phyloP scores from a whole-genome alignment of 1,140 invertebrate species.

The Sitophilus oryzae region DNA sequence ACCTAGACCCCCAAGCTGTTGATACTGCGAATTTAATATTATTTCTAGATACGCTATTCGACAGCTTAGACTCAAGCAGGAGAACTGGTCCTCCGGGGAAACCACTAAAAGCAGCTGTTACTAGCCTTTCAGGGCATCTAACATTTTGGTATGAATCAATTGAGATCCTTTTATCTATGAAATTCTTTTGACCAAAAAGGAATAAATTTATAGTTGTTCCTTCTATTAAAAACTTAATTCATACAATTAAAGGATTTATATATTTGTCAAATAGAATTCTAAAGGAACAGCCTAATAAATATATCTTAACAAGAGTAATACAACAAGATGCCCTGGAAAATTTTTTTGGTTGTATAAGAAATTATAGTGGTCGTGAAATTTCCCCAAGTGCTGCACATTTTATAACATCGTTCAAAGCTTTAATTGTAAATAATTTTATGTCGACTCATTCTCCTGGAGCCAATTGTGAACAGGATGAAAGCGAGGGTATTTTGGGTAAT shows the following conservation, averaged over 20 bases:
- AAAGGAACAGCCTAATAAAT: neutral
- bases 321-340: slow-evolving; percentile 38
- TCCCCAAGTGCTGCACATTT: slow-evolving; percentile 8
- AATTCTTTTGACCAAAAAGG: neutral
- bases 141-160: neutral
- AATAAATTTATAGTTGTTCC: slow-evolving; percentile 2
- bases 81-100: neutral
- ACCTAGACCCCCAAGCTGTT: neutral
- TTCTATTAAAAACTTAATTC: slow-evolving; percentile 3
- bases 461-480: slow-evolving; percentile 15
- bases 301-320: slow-evolving; percentile 4
- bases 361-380: slow-evolving; percentile 1
- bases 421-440: slow-evolving; percentile 20
- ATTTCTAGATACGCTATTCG: slow-evolving; percentile 9
- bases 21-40: slow-evolving; percentile 9
- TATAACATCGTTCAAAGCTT: slow-evolving; percentile 11
- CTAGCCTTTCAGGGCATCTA: neutral
- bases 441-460: slow-evolving; percentile 9
- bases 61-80: slow-evolving; percentile 2
- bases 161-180: neutral
- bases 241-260: slow-evolving; percentile 12
- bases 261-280: neutral
- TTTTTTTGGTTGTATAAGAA: slow-evolving; percentile 36
- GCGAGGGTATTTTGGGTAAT: slow-evolving; percentile 7
- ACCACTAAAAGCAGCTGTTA: neutral